Conservation (phyloP, 2,797 vertebrate species). For the Pyrrhura leucotis region DNA sequence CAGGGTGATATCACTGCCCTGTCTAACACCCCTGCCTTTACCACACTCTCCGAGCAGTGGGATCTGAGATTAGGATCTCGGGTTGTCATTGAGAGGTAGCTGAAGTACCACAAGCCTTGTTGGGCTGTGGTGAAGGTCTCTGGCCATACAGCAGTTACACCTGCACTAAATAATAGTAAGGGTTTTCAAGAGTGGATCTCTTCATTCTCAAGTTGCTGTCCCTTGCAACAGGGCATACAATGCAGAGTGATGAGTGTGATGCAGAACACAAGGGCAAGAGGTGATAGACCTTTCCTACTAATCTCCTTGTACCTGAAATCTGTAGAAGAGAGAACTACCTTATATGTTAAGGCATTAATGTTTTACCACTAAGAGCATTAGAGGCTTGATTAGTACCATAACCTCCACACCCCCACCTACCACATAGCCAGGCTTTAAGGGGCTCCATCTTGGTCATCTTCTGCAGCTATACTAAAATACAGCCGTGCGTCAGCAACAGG, state of each 20-base stretch:
- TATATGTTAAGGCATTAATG: not conserved
- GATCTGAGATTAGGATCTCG: not conserved
- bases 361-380: slow-evolving; percentile 44
- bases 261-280: not conserved
- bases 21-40: not conserved
- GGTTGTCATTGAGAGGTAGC: not conserved
- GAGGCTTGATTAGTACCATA: not conserved
- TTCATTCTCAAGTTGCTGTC: not conserved
- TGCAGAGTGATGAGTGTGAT: accelerated
- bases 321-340: not conserved
- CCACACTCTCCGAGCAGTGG: accelerated
- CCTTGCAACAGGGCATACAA: accelerated
- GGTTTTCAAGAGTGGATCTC: not conserved
- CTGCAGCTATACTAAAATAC: not conserved
- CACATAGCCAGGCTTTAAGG: not conserved
- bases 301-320: not conserved
- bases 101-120: not conserved
- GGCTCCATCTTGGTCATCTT: not conserved
- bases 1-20: accelerated
- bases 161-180: not conserved
- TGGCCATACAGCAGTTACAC: not conserved
- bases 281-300: not conserved
- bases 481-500: not conserved
- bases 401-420: not conserved
- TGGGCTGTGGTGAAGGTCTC: not conserved